Percentiles rank a stretch among this genome's conserved stretches.
phyloP scores from a whole-genome alignment of 2,797 vertebrate species.

The Xenentodon cancila region DNA sequence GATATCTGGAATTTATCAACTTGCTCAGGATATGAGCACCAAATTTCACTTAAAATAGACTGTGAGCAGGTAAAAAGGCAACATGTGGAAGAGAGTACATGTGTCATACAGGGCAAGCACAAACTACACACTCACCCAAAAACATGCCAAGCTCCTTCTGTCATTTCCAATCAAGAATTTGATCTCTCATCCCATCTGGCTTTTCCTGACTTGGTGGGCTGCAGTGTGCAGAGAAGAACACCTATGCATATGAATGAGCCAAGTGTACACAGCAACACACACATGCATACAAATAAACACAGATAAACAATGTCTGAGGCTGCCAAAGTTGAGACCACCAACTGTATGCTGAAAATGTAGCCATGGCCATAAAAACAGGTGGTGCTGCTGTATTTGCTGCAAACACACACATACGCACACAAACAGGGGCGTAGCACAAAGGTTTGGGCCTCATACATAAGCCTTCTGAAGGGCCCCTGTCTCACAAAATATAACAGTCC shows the following conservation, averaged over 20 bases:
- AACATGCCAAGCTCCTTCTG: slow-evolving; percentile 51
- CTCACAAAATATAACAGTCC: no score
- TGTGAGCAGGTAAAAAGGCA: slow-evolving; percentile 63
- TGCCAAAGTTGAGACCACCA: slow-evolving; percentile 55
- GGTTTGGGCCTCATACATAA: no score
- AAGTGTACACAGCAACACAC: slow-evolving; percentile 14
- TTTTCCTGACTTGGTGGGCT: slow-evolving; percentile 68
- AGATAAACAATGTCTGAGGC: slow-evolving; percentile 41
- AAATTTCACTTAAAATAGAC: slow-evolving; percentile 35
- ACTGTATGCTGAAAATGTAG: slow-evolving; percentile 37
- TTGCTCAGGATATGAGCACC: slow-evolving; percentile 71
- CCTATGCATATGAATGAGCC: slow-evolving; percentile 19
- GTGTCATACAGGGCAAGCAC: slow-evolving; percentile 10
- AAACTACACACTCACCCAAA: slow-evolving; percentile 27
- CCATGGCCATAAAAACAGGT: slow-evolving; percentile 46
- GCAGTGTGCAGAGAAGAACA: slow-evolving; percentile 37
- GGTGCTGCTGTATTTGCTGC: slow-evolving; percentile 29
- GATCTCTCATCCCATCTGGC: slow-evolving; percentile 77
- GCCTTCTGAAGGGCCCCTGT: no score
- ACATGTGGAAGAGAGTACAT: slow-evolving; percentile 48
- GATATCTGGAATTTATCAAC: slow-evolving; percentile 79
- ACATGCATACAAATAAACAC: slow-evolving; percentile 34
- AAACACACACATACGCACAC: slow-evolving; percentile 9
- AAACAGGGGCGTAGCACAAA: not conserved
- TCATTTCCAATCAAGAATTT: slow-evolving; percentile 78